phyloP scores from a whole-genome alignment of 2,888 invertebrate species.

The Colletes collaris region DNA sequence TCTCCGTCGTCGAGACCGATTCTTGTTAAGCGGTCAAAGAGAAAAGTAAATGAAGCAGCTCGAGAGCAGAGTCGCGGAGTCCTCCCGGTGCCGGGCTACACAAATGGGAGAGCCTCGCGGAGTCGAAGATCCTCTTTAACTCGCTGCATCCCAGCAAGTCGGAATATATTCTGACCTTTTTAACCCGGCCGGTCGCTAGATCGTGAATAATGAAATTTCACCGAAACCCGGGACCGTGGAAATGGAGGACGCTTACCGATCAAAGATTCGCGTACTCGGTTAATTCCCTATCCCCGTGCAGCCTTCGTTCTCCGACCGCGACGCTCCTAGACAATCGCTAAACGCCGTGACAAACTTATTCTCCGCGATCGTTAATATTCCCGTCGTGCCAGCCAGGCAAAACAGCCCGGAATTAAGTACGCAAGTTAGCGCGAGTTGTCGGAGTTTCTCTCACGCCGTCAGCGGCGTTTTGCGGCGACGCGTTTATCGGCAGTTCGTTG shows the following conservation, averaged over 20 bases:
- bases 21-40: slow-evolving; percentile 40
- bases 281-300: slow-evolving; percentile 8
- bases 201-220: slow-evolving; percentile 32
- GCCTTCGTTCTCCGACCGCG: background rate
- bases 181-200: slow-evolving; percentile 25
- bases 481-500: slow-evolving; percentile 35
- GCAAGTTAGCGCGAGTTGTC: slow-evolving; percentile 21
- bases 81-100: background rate
- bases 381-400: slow-evolving; percentile 21
- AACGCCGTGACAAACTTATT: slow-evolving; percentile 31
- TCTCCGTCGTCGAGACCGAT: slow-evolving; percentile 11
- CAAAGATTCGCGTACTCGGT: background rate
- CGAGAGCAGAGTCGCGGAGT: background rate
- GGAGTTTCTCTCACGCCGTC: slow-evolving; percentile 24
- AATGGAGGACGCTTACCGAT: background rate
- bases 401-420: slow-evolving; percentile 34
- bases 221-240: background rate
- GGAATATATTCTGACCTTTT: slow-evolving; percentile 22
- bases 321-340: slow-evolving; percentile 33
- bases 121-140: slow-evolving; percentile 14
- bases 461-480: slow-evolving; percentile 7
- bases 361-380: slow-evolving; percentile 38
- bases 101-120: slow-evolving; percentile 1
- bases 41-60: slow-evolving; percentile 52
- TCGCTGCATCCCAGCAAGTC: slow-evolving; percentile 7